Conservation (phyloP, 2,888 invertebrate species). For the Agonopterix arenella region DNA sequence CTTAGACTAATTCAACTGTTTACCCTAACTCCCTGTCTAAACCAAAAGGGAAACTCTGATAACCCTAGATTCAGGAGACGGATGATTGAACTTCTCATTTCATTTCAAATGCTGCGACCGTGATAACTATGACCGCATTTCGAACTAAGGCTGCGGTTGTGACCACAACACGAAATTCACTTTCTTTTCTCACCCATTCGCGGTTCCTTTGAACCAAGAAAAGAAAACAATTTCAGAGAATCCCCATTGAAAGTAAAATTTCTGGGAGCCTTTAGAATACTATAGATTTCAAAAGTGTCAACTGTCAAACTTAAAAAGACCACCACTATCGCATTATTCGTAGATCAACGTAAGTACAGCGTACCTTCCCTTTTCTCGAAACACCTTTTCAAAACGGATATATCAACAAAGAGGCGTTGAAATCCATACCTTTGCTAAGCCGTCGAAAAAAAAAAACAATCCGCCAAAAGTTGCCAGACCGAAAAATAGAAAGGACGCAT, state of each 20-base stretch:
- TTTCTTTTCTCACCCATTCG: slow-evolving; percentile 20
- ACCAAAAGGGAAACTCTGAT: too few species aligned
- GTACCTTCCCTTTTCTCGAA: slow-evolving; percentile 64
- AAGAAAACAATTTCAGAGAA: slow-evolving; percentile 23
- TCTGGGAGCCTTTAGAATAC: slow-evolving; percentile 20
- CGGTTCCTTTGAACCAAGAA: slow-evolving; percentile 25
- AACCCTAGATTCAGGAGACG: too few species aligned
- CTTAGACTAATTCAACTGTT: too few species aligned
- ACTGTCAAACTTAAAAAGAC: slow-evolving; percentile 51
- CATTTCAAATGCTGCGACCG: background rate
- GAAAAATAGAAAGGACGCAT: slow-evolving; percentile 64
- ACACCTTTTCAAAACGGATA: slow-evolving; percentile 53
- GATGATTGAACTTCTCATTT: too few species aligned
- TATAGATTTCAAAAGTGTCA: slow-evolving; percentile 47
- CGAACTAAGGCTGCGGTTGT: slow-evolving; percentile 4
- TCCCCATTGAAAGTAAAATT: slow-evolving; percentile 52
- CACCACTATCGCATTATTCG: slow-evolving; percentile 54
- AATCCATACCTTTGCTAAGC: slow-evolving; percentile 64
- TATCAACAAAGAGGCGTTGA: slow-evolving; percentile 71
- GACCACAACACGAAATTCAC: slow-evolving; percentile 16
- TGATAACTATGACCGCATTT: background rate
- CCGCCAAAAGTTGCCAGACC: slow-evolving; percentile 59
- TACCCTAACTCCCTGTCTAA: too few species aligned
- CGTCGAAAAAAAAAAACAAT: slow-evolving; percentile 47
- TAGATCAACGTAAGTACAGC: slow-evolving; percentile 26